Evolutionary conservation across 1,140 invertebrate genomes (phyloP).

Genomic region (Drosophila azteca): DNA sequence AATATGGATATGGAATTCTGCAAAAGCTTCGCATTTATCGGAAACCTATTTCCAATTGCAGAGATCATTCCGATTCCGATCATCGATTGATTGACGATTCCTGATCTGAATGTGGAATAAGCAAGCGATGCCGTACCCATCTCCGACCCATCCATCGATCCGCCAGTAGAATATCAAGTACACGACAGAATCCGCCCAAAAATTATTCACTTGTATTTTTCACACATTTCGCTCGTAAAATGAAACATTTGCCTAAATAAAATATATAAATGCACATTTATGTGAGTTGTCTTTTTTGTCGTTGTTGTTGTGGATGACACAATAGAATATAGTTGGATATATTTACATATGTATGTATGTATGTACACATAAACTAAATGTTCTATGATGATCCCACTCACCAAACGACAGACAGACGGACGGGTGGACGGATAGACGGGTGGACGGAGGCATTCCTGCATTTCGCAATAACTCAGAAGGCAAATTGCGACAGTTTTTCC

Average conservation of each 20-base stretch:
- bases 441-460: slow-evolving; percentile 42
- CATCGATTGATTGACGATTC: too few relatives aligned
- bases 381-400: slow-evolving; percentile 31
- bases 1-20: too few relatives aligned
- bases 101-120: too few relatives aligned
- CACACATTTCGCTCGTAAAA: slow-evolving; percentile 12
- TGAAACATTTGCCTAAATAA: slow-evolving; percentile 27
- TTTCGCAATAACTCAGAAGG: slow-evolving; percentile 71
- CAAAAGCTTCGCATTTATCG: too few relatives aligned
- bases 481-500: slow-evolving; percentile 71
- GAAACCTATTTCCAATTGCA: too few relatives aligned
- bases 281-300: not conserved
- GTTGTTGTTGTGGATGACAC: slow-evolving; percentile 49
- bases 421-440: slow-evolving; percentile 4
- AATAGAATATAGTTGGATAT: slow-evolving; percentile 28
- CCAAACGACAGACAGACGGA: not conserved
- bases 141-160: too few relatives aligned
- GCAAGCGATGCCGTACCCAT: too few relatives aligned
- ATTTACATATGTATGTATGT: not conserved
- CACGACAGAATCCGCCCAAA: too few relatives aligned
- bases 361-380: slow-evolving; percentile 15
- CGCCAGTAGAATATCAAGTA: too few relatives aligned
- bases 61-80: too few relatives aligned
- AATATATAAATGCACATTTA: slow-evolving; percentile 50
- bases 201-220: too few relatives aligned